Evolutionary conservation across 1,140 invertebrate genomes (phyloP).

Genomic region (roundworm (Caenorhabditis elegans)): WBcel235 BX284604.4:5897501-5898000

Average conservation of each 20-base stretch:
- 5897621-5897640: neutral
- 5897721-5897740: neutral
- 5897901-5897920: neutral
- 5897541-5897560: constrained; percentile 61
- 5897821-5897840: neutral
- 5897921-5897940: neutral
- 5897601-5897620: constrained; percentile 67
- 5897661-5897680: constrained; percentile 2
- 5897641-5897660: neutral
- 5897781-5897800: constrained; percentile 35
- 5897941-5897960: neutral
- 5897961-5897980: neutral
- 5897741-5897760: neutral
- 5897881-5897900: neutral
- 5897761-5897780: constrained; percentile 32
- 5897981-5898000: too few species aligned
- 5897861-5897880: neutral
- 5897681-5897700: constrained; percentile 3
- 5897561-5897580: constrained; percentile 66
- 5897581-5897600: constrained; percentile 92
- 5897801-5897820: constrained; percentile 13
- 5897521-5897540: constrained; percentile 20
- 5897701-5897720: neutral
- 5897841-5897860: neutral
- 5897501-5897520: neutral